Base-by-base conservation (phyloP, 64 coral and sea anemone species). In the Pocillopora damicornis region DNA sequence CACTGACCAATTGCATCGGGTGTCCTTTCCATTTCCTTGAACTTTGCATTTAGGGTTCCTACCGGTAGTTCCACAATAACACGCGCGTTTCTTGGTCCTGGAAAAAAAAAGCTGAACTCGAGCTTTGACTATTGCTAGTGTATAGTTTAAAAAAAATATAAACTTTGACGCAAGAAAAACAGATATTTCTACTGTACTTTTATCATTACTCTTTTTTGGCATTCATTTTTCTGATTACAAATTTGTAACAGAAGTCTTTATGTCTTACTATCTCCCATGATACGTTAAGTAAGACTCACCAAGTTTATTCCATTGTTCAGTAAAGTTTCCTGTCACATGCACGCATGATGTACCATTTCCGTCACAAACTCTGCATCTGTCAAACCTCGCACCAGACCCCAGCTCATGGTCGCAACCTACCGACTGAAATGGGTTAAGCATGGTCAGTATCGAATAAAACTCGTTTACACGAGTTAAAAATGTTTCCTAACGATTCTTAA, bases 391-490 rank as follows among this genome's bases (percentile, higher is more conserved):
- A 88, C 56, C 34, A 57, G 86, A 87, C 9, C 34, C 86, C 65
- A 87, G 87, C 10, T 64, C 63, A 58, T 88, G 60, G 62, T 88
- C 87, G 75, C 87, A 88, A 9, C 87, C 75, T 0, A 88, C 75
- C 23, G 60, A 7, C 87, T 88, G 35, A 78, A 88, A 60, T 25
- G 17, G 35, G 6, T 63, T 63, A 63, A 83, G 14, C 14, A 73
- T n/a, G 23, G 18, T 73, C 68, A 73, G 23, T 17, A 11, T 25
- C 16, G 45, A 38, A 56, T 30, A 17, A 26, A 11, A 5, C 34
- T 56, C 18, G 30, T 30, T 30, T 30, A 30, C 30, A 30, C 30
- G 30, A 30, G 30, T 30, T 30, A 30, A 1, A 25, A 42, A 30
- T 56, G 20, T 18, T 13, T 56, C 35, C 3, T 79, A 36, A 36